These are phyloP conservation scores for Phalacrocorax pelagicus DNA, from an alignment of 2,113 vertebrate genomes.

Conservation along the genomic window DNA sequence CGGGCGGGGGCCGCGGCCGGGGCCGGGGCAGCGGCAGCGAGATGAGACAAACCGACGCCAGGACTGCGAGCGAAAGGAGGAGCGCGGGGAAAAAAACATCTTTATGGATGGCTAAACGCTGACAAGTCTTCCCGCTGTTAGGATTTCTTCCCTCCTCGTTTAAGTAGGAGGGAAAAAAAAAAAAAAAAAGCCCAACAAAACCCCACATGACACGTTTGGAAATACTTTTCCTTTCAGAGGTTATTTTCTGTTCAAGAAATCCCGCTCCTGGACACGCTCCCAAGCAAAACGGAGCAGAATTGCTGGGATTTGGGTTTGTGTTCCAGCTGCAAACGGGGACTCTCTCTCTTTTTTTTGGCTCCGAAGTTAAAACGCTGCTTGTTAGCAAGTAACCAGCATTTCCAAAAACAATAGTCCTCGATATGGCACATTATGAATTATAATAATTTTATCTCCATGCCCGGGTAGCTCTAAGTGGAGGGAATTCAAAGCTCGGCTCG, in stretches of 20 bases:
- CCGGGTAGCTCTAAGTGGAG: background rate
- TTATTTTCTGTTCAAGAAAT: conserved; percentile 18
- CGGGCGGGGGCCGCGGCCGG: background rate
- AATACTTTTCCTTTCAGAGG: conserved; percentile 24
- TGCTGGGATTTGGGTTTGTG: background rate
- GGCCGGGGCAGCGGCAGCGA: background rate
- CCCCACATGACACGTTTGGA: conserved; percentile 16
- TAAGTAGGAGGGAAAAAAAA: background rate
- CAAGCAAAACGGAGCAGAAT: background rate
- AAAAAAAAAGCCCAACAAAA: background rate
- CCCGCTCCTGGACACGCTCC: conserved; percentile 9
- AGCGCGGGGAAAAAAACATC: conserved; percentile 2
- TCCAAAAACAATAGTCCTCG: background rate
- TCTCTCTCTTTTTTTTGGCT: background rate
- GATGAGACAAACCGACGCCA: conserved; percentile 79
- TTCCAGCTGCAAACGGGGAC: background rate
- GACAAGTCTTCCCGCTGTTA: conserved; percentile 41
- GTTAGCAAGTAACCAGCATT: background rate
- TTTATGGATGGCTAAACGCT: conserved; percentile 59
- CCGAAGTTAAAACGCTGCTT: background rate
- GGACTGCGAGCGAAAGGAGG: conserved; percentile 67
- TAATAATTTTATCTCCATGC: background rate
- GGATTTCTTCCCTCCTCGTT: background rate
- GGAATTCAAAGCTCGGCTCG: background rate
- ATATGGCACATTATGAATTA: background rate